Evolutionary conservation across 37 sponge, comb jelly and placozoan genomes (phyloP).

Genomic region (Haliclona indistincta): DNA sequence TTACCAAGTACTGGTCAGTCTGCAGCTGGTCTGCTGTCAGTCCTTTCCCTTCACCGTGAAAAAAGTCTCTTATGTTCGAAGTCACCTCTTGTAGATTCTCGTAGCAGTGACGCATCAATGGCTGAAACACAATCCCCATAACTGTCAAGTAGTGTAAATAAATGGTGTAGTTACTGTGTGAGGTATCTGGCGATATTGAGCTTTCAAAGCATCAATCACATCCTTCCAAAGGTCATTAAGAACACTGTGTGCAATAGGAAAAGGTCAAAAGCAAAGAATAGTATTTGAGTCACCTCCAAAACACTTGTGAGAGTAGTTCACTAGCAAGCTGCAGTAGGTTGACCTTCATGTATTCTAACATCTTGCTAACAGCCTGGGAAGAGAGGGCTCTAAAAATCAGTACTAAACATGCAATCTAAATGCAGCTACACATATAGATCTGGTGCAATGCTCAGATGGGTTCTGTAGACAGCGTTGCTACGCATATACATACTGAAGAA

Average conservation of each 20-base stretch:
- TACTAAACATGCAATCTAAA: no score
- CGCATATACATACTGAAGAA: no score
- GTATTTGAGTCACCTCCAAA: slow-evolving; percentile 26
- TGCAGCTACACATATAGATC: no score
- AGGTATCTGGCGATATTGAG: background rate
- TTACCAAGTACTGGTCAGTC: slow-evolving; percentile 28
- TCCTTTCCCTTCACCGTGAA: slow-evolving; percentile 51
- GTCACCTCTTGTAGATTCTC: slow-evolving; percentile 1
- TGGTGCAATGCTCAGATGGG: no score
- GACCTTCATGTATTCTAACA: slow-evolving; percentile 29
- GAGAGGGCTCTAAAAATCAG: background rate
- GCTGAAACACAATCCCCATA: no score
- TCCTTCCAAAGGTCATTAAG: slow-evolving; percentile 27
- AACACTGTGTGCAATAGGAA: slow-evolving; percentile 1
- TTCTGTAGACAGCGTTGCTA: no score
- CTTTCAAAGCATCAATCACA: background rate
- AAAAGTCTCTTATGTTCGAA: slow-evolving; percentile 30
- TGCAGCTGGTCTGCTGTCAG: slow-evolving; percentile 10
- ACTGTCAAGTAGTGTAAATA: no score
- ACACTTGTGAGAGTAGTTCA: slow-evolving; percentile 16
- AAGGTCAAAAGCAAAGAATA: no score
- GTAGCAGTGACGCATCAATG: no score
- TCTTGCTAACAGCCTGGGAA: slow-evolving; percentile 7
- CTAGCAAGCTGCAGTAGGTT: slow-evolving; percentile 37
- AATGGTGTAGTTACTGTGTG: no score